Conservation (phyloP, 2,797 vertebrate genomes). For the Notoglanidium macrostoma region DNA sequence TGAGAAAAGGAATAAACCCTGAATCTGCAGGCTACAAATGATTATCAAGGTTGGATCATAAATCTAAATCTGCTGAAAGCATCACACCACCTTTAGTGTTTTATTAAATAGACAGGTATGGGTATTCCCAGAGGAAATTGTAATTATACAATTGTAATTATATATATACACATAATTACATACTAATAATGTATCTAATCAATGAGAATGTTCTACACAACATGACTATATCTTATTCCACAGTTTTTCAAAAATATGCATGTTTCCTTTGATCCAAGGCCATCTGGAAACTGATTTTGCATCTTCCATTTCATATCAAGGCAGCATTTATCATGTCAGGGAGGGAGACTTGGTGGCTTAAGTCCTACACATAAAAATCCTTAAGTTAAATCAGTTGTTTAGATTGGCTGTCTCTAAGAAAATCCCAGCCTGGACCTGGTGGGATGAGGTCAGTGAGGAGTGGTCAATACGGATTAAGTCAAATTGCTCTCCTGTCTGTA, state of each 20-base stretch:
- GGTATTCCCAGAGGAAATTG: too few relatives aligned
- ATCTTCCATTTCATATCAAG: slow-evolving; percentile 63
- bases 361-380: slow-evolving; percentile 52
- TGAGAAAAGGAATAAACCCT: background rate
- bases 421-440: slow-evolving; percentile 71
- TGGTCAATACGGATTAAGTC: slow-evolving; percentile 79
- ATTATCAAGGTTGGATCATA: background rate
- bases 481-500: slow-evolving; percentile 74
- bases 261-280: slow-evolving; percentile 24
- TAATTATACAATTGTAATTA: too few relatives aligned
- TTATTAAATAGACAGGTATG: background rate
- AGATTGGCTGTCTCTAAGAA: slow-evolving; percentile 76
- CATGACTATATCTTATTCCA: background rate
- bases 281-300: slow-evolving; percentile 51
- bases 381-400: slow-evolving; percentile 76
- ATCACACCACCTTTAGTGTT: background rate
- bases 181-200: too few relatives aligned
- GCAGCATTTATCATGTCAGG: slow-evolving; percentile 64
- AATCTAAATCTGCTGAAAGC: background rate
- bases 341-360: slow-evolving; percentile 60
- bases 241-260: background rate
- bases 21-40: background rate
- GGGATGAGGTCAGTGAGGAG: slow-evolving; percentile 76
- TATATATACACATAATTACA: too few relatives aligned
- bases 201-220: too few relatives aligned